These are phyloP conservation scores for Dyspetes luteomarginatus DNA, from an alignment of 2,888 invertebrate genomes.

Conservation along the genomic window DNA sequence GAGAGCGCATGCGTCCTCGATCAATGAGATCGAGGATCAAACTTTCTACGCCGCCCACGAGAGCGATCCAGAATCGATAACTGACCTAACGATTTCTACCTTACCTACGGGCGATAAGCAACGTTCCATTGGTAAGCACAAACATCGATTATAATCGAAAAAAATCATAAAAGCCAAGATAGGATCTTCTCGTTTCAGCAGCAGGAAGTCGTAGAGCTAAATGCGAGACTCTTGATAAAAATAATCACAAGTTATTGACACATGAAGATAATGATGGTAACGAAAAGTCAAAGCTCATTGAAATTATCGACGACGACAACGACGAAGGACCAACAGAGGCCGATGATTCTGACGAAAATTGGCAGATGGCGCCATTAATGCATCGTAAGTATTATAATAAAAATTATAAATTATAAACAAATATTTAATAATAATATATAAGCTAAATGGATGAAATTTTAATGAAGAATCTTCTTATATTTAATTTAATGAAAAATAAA, in stretches of 20 bases:
- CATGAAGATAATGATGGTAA: conserved; percentile 8
- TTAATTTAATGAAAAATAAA: no score
- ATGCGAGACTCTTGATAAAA: conserved; percentile 11
- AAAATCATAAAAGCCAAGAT: conserved; percentile 72
- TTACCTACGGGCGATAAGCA: conserved; percentile 18
- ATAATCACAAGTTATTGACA: conserved; percentile 44
- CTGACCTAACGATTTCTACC: conserved; percentile 2
- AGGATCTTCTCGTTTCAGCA: conserved; percentile 72
- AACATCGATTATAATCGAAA: conserved; percentile 54
- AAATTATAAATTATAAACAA: background rate
- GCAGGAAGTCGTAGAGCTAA: conserved; percentile 53
- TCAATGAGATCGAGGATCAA: conserved; percentile 12
- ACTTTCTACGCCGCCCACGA: conserved; percentile 43
- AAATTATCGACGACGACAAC: background rate
- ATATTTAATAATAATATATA: background rate
- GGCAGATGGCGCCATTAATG: conserved; percentile 42
- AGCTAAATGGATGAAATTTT: no score
- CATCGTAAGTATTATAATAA: conserved; percentile 28
- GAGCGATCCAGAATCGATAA: conserved; percentile 25
- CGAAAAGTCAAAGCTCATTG: no score
- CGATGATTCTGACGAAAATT: conserved; percentile 24
- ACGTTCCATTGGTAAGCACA: conserved; percentile 61
- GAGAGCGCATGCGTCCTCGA: conserved; percentile 41
- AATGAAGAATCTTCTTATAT: no score
- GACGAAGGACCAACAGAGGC: background rate